phyloP scores from a whole-genome alignment of 2,797 vertebrate genomes.

The Halcyon badia region DNA sequence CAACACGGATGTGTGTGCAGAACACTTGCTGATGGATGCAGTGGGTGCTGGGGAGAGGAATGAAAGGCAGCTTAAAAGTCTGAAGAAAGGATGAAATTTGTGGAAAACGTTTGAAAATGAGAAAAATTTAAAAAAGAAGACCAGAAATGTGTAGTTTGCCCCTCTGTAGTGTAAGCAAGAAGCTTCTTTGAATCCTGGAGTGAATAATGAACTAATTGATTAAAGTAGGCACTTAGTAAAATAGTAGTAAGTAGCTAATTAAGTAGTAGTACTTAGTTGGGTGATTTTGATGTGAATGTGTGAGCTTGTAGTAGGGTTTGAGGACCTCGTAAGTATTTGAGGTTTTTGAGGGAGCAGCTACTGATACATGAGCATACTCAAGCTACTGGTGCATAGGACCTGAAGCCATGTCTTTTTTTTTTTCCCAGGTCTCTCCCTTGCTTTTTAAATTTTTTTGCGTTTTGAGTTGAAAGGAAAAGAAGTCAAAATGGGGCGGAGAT shows the following conservation, averaged over 20 bases:
- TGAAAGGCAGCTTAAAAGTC: neutral
- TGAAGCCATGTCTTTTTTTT: neutral
- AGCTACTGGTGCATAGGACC: neutral
- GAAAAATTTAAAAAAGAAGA: neutral
- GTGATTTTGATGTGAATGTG: neutral
- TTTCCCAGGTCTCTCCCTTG: constrained; percentile 34
- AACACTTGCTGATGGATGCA: neutral
- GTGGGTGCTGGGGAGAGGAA: neutral
- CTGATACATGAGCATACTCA: neutral
- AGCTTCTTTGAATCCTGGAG: neutral
- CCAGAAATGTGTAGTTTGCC: neutral
- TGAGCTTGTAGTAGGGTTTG: neutral
- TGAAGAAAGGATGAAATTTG: neutral
- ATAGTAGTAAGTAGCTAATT: neutral
- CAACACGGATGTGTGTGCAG: accelerated
- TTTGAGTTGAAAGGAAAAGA: neutral
- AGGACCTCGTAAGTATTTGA: neutral
- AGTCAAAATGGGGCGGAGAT: constrained; percentile 93
- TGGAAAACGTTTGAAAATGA: neutral
- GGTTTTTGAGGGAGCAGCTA: neutral
- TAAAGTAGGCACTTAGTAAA: neutral
- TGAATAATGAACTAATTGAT: neutral
- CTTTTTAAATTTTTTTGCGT: neutral
- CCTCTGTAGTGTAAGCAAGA: neutral
- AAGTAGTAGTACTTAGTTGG: neutral